phyloP scores from a whole-genome alignment of 2,113 vertebrate genomes.

The Phyllostomus hastatus region DNA sequence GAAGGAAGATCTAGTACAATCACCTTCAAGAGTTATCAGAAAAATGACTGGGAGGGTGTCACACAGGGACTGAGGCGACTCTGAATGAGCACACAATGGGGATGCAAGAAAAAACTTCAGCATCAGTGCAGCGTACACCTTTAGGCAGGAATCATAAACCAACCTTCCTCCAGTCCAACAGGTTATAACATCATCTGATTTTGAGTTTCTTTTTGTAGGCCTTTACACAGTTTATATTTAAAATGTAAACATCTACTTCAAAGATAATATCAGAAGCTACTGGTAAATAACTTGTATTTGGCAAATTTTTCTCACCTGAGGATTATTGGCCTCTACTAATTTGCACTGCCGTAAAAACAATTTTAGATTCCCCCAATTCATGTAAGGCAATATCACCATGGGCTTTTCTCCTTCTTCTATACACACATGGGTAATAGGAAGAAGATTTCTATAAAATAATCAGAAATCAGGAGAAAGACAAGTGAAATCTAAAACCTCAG shows the following conservation, averaged over 20 bases:
- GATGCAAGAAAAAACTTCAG: background rate
- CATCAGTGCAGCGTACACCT: background rate
- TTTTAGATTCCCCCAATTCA: conserved; percentile 99
- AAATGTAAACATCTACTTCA: conserved; percentile 21
- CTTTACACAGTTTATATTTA: background rate
- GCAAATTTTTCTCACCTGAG: conserved; percentile 87
- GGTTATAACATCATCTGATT: background rate
- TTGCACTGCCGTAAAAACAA: conserved; percentile 98
- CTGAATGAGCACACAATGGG: background rate
- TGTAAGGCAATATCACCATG: conserved; percentile 96
- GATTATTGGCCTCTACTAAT: conserved; percentile 98
- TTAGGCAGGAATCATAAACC: background rate
- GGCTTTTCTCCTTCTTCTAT: conserved; percentile 98
- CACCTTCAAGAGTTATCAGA: background rate
- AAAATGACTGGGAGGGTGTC: background rate
- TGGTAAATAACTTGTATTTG: background rate
- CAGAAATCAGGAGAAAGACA: conserved; percentile 48
- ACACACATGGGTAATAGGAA: conserved; percentile 96
- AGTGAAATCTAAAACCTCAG: conserved; percentile 55
- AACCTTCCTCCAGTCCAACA: background rate
- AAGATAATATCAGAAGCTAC: conserved; percentile 40
- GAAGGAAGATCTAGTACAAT: background rate
- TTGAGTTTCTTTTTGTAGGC: background rate
- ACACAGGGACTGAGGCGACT: background rate
- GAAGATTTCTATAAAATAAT: conserved; percentile 88